phyloP scores from a whole-genome alignment of 2,797 vertebrate species.

The Todus mexicanus region DNA sequence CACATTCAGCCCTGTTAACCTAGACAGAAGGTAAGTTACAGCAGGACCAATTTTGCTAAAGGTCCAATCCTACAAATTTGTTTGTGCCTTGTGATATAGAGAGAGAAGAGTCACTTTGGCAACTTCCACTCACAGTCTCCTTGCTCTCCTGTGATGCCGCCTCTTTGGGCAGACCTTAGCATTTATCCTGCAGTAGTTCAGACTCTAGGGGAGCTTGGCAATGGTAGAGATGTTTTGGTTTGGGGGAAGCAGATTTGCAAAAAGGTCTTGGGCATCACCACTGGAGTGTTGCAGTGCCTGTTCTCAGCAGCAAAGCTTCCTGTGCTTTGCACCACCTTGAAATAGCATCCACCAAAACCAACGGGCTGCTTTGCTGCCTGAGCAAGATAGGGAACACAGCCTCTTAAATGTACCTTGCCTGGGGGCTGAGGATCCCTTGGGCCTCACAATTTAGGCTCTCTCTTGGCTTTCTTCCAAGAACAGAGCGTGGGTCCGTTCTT shows the following conservation, averaged over 20 bases:
- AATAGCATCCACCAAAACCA: not conserved
- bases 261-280: not conserved
- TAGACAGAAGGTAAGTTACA: not conserved
- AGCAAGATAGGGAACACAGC: not conserved
- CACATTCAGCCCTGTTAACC: not conserved
- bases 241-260: not conserved
- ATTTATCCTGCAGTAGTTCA: not conserved
- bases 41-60: not conserved
- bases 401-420: not conserved
- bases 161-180: not conserved
- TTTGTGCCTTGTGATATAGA: not conserved
- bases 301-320: not conserved
- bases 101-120: not conserved
- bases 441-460: not conserved
- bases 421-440: not conserved
- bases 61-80: not conserved
- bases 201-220: not conserved
- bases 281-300: not conserved
- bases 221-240: accelerated
- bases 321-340: not conserved
- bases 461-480: conserved; percentile 1
- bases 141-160: not conserved
- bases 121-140: not conserved
- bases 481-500: conserved; percentile 8
- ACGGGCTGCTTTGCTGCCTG: not conserved